phyloP scores from a whole-genome alignment of 1,140 invertebrate species.

The Telenomus remus region DNA sequence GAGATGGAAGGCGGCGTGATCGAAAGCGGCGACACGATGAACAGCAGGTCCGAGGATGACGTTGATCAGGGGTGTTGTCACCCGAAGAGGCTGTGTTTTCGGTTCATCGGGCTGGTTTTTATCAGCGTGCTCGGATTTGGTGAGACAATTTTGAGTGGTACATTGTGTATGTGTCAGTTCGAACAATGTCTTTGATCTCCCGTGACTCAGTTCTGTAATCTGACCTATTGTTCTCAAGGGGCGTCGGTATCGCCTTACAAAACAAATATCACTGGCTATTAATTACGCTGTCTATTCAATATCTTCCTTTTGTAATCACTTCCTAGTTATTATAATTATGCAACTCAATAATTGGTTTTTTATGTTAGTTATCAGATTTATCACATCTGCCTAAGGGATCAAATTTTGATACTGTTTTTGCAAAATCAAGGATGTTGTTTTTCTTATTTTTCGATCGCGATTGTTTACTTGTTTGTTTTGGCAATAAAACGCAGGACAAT shows the following conservation, averaged over 20 bases:
- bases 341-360: not conserved
- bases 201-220: slow-evolving; percentile 18
- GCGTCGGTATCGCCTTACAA: slow-evolving; percentile 5
- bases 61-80: slow-evolving; percentile 20
- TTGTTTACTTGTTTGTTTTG: not conserved
- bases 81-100: slow-evolving; percentile 9
- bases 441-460: too few relatives aligned
- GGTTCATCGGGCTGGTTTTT: slow-evolving; percentile 11
- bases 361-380: too few relatives aligned
- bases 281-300: slow-evolving; percentile 1
- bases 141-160: not conserved
- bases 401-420: too few relatives aligned
- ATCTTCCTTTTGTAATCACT: not conserved
- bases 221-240: slow-evolving; percentile 21
- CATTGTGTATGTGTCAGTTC: not conserved
- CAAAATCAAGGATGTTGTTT: too few relatives aligned
- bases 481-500: too few relatives aligned
- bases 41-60: slow-evolving; percentile 14
- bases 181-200: slow-evolving; percentile 1
- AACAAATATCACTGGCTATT: slow-evolving; percentile 3
- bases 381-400: too few relatives aligned
- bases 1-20: slow-evolving; percentile 22
- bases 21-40: not conserved
- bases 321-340: slow-evolving; percentile 3
- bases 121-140: slow-evolving; percentile 17